Evolutionary conservation across 2,888 invertebrate species (phyloP), one percentile per base, ranked within the genome.

Genomic region (Asteroscopus sphinx): DNA sequence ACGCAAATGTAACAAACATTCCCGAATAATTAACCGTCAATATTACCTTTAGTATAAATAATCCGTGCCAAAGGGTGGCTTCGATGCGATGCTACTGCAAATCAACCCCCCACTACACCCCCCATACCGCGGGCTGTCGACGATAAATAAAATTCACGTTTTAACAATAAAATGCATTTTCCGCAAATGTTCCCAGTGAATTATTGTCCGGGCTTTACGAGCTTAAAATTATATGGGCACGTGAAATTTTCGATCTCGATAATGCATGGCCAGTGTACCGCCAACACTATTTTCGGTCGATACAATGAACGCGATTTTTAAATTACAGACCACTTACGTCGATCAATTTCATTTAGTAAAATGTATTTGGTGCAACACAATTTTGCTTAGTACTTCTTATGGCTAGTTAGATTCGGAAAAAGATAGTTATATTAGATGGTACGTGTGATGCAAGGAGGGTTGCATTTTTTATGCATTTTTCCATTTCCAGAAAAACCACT

Each of bases 101-200:
- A 94, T 93, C 93, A 92, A 86, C 88, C 88, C 83, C 40, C 87
- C 87, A 80, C 76, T 80, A 76, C 85, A 86, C 86, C 74, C 72
- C 78, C 77, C 83, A n/a, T 77, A 82, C 87, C 89, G 86, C 86
- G 84, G 86, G 85, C 89, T 91, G 93, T 93, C 92, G 91, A 83
- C 92, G 86, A 93, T 94, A 94, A 93, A 93, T 93, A 94, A 94
- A 94, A 93, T 94, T 94, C 93, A 93, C 93, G 93, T 93, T 93
- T 94, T 93, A 94, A 93, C 93, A 94, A 94, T 94, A 94, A 94
- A 94, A 93, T 94, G 93, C 93, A 93, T 94, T 93, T 94, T 93
- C 94, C 93, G 93, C 93, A 93, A 94, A 94, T 93, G 93, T 92
- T 92, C 85, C 91, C 88, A 77, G 88, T 92, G 93, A 93, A 91